Percentiles rank a stretch among this genome's conserved stretches.
These are phyloP conservation scores for Nasonia giraulti DNA, from an alignment of 1,140 invertebrate species.

Conservation along the genomic window DNA sequence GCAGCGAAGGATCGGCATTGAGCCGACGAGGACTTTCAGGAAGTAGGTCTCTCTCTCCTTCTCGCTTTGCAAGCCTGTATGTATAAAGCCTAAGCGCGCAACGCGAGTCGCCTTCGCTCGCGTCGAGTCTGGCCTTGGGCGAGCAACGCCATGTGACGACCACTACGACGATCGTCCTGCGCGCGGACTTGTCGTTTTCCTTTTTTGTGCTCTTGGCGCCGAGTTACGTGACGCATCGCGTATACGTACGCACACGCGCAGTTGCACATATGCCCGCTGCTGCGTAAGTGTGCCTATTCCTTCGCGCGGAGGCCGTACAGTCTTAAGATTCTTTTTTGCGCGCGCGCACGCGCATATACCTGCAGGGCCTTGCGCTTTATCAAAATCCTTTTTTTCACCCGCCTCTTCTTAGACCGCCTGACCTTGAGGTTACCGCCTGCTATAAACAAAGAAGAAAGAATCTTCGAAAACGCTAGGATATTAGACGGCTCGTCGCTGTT, in stretches of 20 bases:
- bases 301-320: neutral
- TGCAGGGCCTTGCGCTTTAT: too few species aligned
- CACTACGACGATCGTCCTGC: constrained; percentile 26
- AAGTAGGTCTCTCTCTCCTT: constrained; percentile 35
- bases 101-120: neutral
- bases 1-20: constrained; percentile 21
- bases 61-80: neutral
- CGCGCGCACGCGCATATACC: too few species aligned
- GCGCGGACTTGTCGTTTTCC: constrained; percentile 27
- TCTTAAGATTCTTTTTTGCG: neutral
- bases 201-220: constrained; percentile 32
- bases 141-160: constrained; percentile 12
- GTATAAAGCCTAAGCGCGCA: neutral
- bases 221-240: constrained; percentile 48
- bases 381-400: too few species aligned
- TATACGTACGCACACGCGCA: neutral
- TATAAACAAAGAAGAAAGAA: too few species aligned
- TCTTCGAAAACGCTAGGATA: too few species aligned
- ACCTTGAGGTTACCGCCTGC: neutral
- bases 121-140: constrained; percentile 34
- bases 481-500: neutral
- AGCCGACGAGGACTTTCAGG: constrained; percentile 38
- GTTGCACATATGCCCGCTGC: neutral
- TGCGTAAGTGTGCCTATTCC: neutral
- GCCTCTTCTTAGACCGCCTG: too few species aligned